phyloP scores from a whole-genome alignment of 2,113 vertebrate species.

The Tor tambroides region DNA sequence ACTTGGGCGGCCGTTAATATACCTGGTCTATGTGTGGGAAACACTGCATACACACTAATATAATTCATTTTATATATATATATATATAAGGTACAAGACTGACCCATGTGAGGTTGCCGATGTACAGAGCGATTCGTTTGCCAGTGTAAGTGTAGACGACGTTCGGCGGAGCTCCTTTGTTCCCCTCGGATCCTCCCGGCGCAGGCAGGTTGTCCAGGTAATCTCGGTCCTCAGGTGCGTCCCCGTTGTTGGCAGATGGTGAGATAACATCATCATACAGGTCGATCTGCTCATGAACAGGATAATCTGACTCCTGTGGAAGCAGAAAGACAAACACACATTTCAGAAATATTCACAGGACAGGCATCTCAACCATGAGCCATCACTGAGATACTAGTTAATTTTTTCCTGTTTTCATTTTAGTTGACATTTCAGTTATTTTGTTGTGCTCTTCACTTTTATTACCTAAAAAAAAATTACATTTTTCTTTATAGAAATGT shows the following conservation, averaged over 20 bases:
- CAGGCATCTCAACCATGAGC: too few species aligned
- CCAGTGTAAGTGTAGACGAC: conserved; percentile 95
- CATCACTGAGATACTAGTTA: too few species aligned
- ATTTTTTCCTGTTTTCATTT: too few species aligned
- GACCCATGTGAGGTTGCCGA: conserved; percentile 57
- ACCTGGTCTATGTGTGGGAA: too few species aligned
- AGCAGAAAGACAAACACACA: conserved; percentile 49
- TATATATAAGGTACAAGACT: neutral
- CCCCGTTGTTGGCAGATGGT: conserved; percentile 98
- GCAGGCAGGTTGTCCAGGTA: conserved; percentile 93
- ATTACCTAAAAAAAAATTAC: too few species aligned
- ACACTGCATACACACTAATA: too few species aligned
- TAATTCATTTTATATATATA: too few species aligned
- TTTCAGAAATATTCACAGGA: neutral
- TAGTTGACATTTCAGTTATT: too few species aligned
- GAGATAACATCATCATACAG: conserved; percentile 98
- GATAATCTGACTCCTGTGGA: conserved; percentile 93
- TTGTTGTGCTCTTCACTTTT: too few species aligned
- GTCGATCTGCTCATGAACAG: conserved; percentile 96
- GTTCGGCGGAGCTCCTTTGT: conserved; percentile 90
- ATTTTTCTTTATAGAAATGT: too few species aligned
- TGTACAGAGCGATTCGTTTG: conserved; percentile 93
- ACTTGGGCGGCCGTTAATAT: too few species aligned
- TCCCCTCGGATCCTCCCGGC: conserved; percentile 88
- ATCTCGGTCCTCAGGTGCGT: conserved; percentile 95